Conservation (phyloP, 1,140 invertebrate genomes). For the Ostrea edulis region DNA sequence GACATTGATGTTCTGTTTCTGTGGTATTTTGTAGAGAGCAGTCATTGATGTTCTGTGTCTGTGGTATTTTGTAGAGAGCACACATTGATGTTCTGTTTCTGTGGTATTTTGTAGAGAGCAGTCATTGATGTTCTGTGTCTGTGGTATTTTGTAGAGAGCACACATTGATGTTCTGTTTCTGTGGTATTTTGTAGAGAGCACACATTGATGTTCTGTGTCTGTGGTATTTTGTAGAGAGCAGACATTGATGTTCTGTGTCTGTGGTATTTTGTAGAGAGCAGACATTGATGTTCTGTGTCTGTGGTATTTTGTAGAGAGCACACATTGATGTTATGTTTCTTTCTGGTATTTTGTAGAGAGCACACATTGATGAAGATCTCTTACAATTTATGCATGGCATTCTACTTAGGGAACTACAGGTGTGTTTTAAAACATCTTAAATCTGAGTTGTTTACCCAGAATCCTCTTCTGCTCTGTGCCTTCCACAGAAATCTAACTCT, state of each 20-base stretch:
- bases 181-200: too few relatives aligned
- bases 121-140: not conserved
- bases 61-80: slow-evolving; percentile 42
- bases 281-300: too few relatives aligned
- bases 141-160: too few relatives aligned
- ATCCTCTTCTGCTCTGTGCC: slow-evolving; percentile 63
- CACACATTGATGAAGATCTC: slow-evolving; percentile 46
- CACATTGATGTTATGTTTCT: too few relatives aligned
- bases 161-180: too few relatives aligned
- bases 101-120: slow-evolving; percentile 44
- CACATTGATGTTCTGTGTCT: too few relatives aligned
- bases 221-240: too few relatives aligned
- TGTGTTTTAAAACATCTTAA: slow-evolving; percentile 46
- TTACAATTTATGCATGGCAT: slow-evolving; percentile 60
- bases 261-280: too few relatives aligned
- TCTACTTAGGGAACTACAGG: slow-evolving; percentile 61
- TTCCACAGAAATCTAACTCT: slow-evolving; percentile 67
- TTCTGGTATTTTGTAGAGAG: slow-evolving; percentile 39
- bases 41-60: not conserved
- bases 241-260: too few relatives aligned
- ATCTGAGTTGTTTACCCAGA: slow-evolving; percentile 41
- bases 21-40: slow-evolving; percentile 44
- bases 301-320: too few relatives aligned
- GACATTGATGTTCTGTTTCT: not conserved
- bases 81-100: not conserved